Evolutionary conservation across 2,797 vertebrate genomes (phyloP).

Genomic region (Mionectes olivaceus): DNA sequence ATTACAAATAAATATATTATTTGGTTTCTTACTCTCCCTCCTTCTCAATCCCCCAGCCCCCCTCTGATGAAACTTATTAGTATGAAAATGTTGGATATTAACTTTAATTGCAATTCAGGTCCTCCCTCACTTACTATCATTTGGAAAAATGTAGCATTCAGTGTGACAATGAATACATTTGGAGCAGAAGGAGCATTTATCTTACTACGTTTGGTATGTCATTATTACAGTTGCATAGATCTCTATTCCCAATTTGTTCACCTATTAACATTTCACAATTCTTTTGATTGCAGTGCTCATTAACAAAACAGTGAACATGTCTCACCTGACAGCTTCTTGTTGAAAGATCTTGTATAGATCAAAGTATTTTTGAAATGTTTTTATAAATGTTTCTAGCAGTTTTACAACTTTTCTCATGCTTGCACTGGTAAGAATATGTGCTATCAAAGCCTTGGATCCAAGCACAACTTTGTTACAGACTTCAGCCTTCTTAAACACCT

Average conservation of each 20-base stretch:
- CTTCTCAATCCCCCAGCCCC: background rate
- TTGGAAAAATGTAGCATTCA: background rate
- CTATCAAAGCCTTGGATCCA: background rate
- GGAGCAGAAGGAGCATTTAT: background rate
- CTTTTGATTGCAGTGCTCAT: background rate
- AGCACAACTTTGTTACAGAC: background rate
- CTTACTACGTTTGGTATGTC: background rate
- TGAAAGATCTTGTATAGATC: background rate
- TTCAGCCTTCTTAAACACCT: background rate
- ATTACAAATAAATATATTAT: background rate
- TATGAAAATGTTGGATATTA: background rate
- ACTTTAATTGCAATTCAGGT: background rate
- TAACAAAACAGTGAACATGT: background rate
- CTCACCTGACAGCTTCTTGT: background rate
- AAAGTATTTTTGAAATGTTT: background rate
- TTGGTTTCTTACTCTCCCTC: background rate
- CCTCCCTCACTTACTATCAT: background rate
- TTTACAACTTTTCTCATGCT: background rate
- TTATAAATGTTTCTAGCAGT: background rate
- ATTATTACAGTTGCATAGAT: background rate
- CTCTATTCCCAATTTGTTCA: background rate
- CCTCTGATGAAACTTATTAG: background rate
- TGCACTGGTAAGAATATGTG: background rate
- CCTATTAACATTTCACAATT: background rate
- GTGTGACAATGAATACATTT: background rate